These are phyloP conservation scores for Lasioglossum villosulum DNA, from an alignment of 2,888 invertebrate genomes.

Conservation along the genomic window DNA sequence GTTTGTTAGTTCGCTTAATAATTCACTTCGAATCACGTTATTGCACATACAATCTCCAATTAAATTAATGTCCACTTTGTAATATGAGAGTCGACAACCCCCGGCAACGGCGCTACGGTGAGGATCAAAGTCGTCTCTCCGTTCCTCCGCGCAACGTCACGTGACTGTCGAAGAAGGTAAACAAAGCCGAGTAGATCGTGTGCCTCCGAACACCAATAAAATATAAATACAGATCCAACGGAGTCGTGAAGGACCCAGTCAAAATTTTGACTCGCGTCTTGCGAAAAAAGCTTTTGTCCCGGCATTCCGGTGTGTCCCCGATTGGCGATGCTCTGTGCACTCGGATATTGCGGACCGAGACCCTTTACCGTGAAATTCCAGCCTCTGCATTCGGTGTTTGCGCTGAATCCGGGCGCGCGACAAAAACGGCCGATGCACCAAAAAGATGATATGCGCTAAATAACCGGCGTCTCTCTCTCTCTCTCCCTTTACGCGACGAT, in stretches of 20 bases:
- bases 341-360: neutral
- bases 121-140: too few relatives aligned
- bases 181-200: too few relatives aligned
- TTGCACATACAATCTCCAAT: too few relatives aligned
- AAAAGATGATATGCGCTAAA: constrained; percentile 8
- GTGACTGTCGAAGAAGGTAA: too few relatives aligned
- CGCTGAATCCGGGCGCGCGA: neutral
- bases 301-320: neutral
- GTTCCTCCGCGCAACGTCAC: too few relatives aligned
- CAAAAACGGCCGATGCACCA: constrained; percentile 5
- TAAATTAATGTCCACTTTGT: too few relatives aligned
- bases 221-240: too few relatives aligned
- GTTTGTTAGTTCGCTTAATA: too few relatives aligned
- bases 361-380: neutral
- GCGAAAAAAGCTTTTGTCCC: neutral
- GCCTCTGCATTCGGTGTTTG: neutral
- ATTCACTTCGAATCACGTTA: too few relatives aligned
- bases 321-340: neutral
- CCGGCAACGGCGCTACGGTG: too few relatives aligned
- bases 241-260: neutral
- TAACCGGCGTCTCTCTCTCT: neutral
- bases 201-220: neutral
- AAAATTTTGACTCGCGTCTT: neutral
- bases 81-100: too few relatives aligned
- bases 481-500: neutral